Conservation (phyloP, 2,113 vertebrate species). For the Tachysurus fulvidraco region DNA sequence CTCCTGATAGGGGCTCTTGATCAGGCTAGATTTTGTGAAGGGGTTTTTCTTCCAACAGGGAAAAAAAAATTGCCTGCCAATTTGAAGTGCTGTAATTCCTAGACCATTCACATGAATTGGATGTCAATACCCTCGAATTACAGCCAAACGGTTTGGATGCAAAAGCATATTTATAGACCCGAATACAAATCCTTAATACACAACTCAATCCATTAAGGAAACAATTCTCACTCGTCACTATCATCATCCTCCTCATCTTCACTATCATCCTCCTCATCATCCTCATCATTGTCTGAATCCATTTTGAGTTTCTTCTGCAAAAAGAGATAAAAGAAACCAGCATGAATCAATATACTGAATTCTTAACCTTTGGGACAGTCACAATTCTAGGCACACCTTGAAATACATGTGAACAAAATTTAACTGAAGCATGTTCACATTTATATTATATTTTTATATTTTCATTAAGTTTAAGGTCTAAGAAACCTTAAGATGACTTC, state of each 20-base stretch:
- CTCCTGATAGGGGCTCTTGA: background rate
- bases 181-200: background rate
- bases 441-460: background rate
- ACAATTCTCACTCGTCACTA: constrained; percentile 59
- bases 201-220: background rate
- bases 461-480: background rate
- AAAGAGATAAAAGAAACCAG: background rate
- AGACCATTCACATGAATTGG: background rate
- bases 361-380: too few species aligned
- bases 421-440: background rate
- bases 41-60: background rate
- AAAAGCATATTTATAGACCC: background rate
- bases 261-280: constrained; percentile 63
- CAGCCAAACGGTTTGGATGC: background rate
- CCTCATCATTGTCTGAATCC: constrained; percentile 68
- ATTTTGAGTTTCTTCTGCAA: constrained; percentile 77
- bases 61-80: background rate
- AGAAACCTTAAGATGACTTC: background rate
- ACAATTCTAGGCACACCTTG: background rate
- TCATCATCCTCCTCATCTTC: constrained; percentile 67
- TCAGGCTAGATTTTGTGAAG: background rate
- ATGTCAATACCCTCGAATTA: background rate
- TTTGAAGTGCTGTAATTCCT: background rate
- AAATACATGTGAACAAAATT: background rate
- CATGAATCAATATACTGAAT: background rate